Base-by-base conservation (phyloP, 1,140 invertebrate genomes). In the Diorhabda sublineata region DNA sequence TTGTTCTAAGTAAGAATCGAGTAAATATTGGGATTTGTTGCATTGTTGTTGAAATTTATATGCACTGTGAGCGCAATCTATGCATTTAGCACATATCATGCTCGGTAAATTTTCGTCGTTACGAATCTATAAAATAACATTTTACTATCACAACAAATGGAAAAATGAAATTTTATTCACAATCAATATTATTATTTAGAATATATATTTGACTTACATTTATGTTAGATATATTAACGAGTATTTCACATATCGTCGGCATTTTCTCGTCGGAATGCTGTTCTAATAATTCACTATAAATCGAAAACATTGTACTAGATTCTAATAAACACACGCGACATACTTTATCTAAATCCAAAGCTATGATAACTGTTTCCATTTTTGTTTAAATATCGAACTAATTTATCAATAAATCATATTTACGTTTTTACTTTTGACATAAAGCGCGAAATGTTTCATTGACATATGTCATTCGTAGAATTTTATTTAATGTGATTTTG, bases 1-100 rank as follows among this genome's bases (percentile, higher is more conserved):
- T 58, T 74, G 70, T 66, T 65, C 45, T 42, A 75, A 11, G 66
- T 73, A 77, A 7, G 62, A 58, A 43, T 76, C 70, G 42, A 76
- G 64, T 59, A 75, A 69, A 52, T 58, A 9, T 66, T 77, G 72
- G 2, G 76, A 75, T 6, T 64, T 61, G 47, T 76, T 76, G 58
- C 75, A 76, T 58, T 75, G 73, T 61, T 73, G 71, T 66, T 76
- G 75, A 60, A 78, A 78, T 66, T 70, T 73, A 47, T 71, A 74
- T 6, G 70, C 65, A 42, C 64, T 67, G 11, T 73, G 73, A 7
- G 75, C 74, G 45, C 69, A 61, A n/a, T 76, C 63, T 26, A 76
- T 61, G 66, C 76, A 78, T 66, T 65, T 71, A 41, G 67, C 66
- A 59, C 76, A 78, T 26, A 78, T 72, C 44, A 71, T 66, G 9